phyloP scores from a whole-genome alignment of 2,113 vertebrate species.

The Climacteris rufus region DNA sequence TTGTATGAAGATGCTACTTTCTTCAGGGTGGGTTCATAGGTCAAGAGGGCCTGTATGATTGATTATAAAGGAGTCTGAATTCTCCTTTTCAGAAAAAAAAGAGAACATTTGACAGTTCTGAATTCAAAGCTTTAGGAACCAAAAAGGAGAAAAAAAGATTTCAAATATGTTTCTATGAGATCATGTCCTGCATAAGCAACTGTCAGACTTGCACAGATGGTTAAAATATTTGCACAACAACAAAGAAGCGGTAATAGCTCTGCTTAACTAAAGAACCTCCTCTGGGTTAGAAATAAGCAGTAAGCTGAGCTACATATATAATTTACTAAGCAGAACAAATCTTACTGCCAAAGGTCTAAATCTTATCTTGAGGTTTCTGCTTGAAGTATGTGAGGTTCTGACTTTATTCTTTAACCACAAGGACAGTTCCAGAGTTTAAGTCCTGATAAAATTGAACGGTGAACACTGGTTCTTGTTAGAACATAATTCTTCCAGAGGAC shows the following conservation, averaged over 20 bases:
- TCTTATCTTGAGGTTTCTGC: background rate
- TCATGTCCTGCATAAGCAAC: background rate
- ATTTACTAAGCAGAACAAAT: background rate
- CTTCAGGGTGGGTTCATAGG: background rate
- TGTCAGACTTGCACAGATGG: background rate
- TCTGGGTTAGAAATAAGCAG: background rate
- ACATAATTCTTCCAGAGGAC: background rate
- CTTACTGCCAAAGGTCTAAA: background rate
- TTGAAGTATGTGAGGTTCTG: background rate
- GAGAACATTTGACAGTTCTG: background rate
- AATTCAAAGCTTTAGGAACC: background rate
- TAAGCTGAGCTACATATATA: background rate
- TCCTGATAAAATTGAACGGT: background rate
- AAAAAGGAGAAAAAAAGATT: background rate
- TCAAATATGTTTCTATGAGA: background rate
- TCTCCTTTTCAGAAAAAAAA: background rate
- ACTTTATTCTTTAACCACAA: slow-evolving; percentile 26
- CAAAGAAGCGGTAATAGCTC: background rate
- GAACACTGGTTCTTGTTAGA: background rate
- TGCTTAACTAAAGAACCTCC: background rate
- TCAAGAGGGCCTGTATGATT: background rate
- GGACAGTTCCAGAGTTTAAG: background rate
- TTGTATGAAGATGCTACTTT: background rate
- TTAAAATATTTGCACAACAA: background rate
- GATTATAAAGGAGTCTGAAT: background rate